Conservation (phyloP, 2,113 vertebrate species). For the Daphoenositta chrysoptera region DNA sequence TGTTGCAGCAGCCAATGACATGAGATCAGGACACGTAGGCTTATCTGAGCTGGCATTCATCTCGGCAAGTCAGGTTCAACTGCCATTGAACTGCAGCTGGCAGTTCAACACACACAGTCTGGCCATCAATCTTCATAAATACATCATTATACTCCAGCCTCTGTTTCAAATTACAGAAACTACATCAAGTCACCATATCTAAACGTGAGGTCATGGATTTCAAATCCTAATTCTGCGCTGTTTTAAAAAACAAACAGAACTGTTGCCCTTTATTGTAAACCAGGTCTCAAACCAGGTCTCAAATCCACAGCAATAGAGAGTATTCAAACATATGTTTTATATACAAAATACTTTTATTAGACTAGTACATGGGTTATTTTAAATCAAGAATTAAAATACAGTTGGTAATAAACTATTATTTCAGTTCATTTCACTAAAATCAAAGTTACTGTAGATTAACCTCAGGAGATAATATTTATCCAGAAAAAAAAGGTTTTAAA, state of each 20-base stretch:
- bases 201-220: not conserved
- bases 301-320: not conserved
- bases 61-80: not conserved
- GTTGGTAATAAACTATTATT: not conserved
- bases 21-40: accelerated
- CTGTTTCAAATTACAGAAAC: not conserved
- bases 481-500: not conserved
- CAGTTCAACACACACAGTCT: not conserved
- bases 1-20: not conserved
- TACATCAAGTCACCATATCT: not conserved
- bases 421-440: not conserved
- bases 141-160: not conserved
- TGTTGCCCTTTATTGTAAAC: not conserved
- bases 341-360: slow-evolving; percentile 46
- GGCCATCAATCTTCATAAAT: not conserved
- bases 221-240: not conserved
- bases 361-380: not conserved
- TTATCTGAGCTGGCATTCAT: not conserved
- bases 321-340: not conserved
- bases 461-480: not conserved
- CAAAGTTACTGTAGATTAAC: not conserved
- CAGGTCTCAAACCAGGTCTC: not conserved
- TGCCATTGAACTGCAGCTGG: not conserved
- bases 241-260: not conserved
- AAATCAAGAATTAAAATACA: not conserved